A percentile compares a stretch with the other conserved stretches of the same genome.
phyloP scores from a whole-genome alignment of 2,888 invertebrate genomes.

The Altica lythri region DNA sequence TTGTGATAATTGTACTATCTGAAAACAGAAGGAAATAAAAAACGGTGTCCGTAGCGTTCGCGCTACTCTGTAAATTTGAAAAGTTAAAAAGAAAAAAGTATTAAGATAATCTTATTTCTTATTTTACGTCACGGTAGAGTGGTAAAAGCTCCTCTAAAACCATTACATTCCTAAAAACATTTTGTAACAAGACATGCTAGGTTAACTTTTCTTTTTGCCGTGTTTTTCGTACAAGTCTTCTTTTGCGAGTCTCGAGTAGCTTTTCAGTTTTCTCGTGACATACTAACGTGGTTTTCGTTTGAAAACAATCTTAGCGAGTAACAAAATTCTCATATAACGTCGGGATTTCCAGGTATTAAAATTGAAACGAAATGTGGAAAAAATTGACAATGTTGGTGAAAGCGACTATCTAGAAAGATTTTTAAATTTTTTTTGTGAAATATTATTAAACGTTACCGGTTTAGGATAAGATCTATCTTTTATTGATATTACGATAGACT shows the following conservation, averaged over 20 bases:
- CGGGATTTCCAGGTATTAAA: no score
- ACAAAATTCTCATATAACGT: neutral
- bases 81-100: conserved; percentile 22
- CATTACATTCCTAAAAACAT: conserved; percentile 31
- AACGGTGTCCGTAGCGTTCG: conserved; percentile 6
- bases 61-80: conserved; percentile 16
- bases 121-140: conserved; percentile 26
- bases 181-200: conserved; percentile 31
- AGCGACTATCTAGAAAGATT: no score
- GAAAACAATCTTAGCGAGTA: conserved; percentile 12
- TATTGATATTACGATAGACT: no score
- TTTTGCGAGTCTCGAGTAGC: conserved; percentile 18
- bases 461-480: no score
- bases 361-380: no score
- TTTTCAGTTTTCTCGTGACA: conserved; percentile 19
- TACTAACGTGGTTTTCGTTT: conserved; percentile 16
- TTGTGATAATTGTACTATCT: no score
- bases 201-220: conserved; percentile 28
- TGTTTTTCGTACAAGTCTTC: conserved; percentile 18
- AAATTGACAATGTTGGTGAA: no score
- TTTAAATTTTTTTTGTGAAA: no score
- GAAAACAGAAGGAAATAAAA: conserved; percentile 14
- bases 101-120: conserved; percentile 29
- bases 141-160: conserved; percentile 33
- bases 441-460: no score